Evolutionary conservation across 1,140 invertebrate genomes (phyloP), one percentile per base, ranked within the genome.

Genomic region (Ostrea edulis): DNA sequence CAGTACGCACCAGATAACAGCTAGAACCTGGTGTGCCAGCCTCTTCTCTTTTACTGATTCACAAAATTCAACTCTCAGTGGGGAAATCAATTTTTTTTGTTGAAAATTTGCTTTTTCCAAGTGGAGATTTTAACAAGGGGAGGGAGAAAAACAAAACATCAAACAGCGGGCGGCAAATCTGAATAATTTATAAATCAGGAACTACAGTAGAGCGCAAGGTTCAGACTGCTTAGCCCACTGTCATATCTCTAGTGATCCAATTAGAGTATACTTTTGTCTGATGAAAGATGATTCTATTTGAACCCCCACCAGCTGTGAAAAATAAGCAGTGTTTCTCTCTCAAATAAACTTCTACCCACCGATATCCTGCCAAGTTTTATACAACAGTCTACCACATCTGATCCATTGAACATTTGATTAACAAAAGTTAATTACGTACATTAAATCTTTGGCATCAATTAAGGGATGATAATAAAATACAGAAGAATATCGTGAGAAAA

Each of bases 401-500:
- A 77, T 77, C 29, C 29, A 77, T 35, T 77, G 68, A 77, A 77
- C 22, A 77, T 77, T 77, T 77, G 68, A 77, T 77, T 77, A 77
- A 22, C 29, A 77, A 77, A 71, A 25, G 25, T 35, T 77, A 77
- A 77, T 77, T 77, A 77, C 12, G 29, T 77, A 77, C 68, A 77
- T 77, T 77, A 77, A 29, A 77, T 77, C 68, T 77, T 77, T 35
- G 29, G 68, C 68, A 77, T 77, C 68, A 77, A 77, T 77, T 77
- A 77, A 25, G 68, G 68, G 22, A 25, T 29, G 29, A 35, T 77
- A 77, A 77, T 77, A 77, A 77, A 77, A 25, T 25, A 29, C 5
- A 29, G 68, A 77, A 29, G 68, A 62, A 77, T 77, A 77, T 35
- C 68, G 68, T 77, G 68, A 77, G 68, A 77, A 77, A 77, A 77